phyloP scores from a whole-genome alignment of 2,113 vertebrate genomes.

The Galeopterus variegatus region DNA sequence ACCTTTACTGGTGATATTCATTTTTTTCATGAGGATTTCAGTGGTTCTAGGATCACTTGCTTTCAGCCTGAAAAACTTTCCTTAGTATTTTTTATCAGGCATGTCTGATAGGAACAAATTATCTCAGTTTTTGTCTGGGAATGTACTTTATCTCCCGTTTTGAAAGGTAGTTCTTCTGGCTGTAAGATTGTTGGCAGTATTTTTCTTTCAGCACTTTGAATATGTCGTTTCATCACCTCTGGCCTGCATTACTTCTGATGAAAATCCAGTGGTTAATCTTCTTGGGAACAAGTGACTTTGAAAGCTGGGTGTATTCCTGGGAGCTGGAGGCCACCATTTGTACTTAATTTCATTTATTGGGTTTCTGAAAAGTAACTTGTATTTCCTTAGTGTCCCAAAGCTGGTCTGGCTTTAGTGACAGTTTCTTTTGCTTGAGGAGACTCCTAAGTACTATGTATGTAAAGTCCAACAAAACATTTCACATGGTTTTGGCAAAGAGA shows the following conservation, averaged over 20 bases:
- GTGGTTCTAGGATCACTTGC: not conserved
- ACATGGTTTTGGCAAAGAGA: not conserved
- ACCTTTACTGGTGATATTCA: not conserved
- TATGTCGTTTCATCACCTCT: not conserved
- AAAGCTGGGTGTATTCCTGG: not conserved
- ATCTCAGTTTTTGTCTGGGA: not conserved
- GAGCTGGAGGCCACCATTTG: not conserved
- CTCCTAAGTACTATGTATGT: not conserved
- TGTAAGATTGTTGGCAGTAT: not conserved
- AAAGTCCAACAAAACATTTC: not conserved
- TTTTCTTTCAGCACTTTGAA: not conserved
- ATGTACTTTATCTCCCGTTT: not conserved
- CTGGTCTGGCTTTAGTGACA: not conserved
- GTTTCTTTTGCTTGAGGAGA: not conserved
- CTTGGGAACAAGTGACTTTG: not conserved
- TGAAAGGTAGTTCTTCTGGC: not conserved
- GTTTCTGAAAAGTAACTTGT: not conserved
- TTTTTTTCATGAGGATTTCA: not conserved
- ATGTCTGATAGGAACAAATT: not conserved
- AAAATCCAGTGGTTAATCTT: not conserved
- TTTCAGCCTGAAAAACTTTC: not conserved
- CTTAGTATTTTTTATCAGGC: not conserved
- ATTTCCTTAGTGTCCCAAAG: slow-evolving; percentile 3
- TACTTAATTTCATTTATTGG: not conserved
- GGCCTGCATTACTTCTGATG: not conserved